A percentile compares a stretch with the other conserved stretches of the same genome.
These are phyloP conservation scores for Drosophila subsilvestris DNA, from an alignment of 2,888 invertebrate genomes.

Conservation along the genomic window DNA sequence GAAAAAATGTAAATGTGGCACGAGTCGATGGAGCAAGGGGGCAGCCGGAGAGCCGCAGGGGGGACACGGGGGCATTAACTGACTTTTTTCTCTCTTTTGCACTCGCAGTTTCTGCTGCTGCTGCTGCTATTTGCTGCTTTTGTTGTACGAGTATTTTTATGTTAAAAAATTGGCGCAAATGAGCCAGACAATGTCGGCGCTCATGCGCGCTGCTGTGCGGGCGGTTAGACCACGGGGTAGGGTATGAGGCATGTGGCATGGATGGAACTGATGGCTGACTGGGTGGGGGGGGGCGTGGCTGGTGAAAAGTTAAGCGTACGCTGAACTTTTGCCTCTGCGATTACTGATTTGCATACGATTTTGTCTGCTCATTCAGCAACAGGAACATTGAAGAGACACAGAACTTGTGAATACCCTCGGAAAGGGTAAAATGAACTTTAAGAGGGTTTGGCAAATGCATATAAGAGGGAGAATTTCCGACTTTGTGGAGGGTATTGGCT, in stretches of 20 bases:
- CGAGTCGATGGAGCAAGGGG: conserved; percentile 55
- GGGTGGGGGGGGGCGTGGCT: conserved; percentile 25
- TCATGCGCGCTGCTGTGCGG: conserved; percentile 64
- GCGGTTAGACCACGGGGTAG: not conserved
- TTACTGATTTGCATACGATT: conserved; percentile 81
- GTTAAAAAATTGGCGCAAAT: conserved; percentile 79
- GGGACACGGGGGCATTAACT: conserved; percentile 12
- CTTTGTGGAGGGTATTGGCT: no score
- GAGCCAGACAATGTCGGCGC: conserved; percentile 80
- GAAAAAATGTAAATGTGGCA: conserved; percentile 74
- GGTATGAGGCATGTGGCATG: not conserved
- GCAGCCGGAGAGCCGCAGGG: not conserved
- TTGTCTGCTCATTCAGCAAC: conserved; percentile 61
- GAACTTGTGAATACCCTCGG: not conserved
- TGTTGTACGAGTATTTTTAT: conserved; percentile 72
- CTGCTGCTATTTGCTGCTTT: conserved; percentile 32
- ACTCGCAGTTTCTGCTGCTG: conserved; percentile 43
- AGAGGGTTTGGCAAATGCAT: not conserved
- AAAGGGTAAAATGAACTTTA: not conserved
- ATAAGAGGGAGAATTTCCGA: not conserved
- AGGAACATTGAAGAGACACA: conserved; percentile 17
- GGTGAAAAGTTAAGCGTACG: conserved; percentile 76
- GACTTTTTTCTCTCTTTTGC: conserved; percentile 17
- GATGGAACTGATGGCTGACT: not conserved
- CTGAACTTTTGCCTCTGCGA: conserved; percentile 76